Percentiles rank a stretch among this genome's conserved stretches.
Conservation (phyloP, 2,888 invertebrate species). For the Stenolophus ochropezus region DNA sequence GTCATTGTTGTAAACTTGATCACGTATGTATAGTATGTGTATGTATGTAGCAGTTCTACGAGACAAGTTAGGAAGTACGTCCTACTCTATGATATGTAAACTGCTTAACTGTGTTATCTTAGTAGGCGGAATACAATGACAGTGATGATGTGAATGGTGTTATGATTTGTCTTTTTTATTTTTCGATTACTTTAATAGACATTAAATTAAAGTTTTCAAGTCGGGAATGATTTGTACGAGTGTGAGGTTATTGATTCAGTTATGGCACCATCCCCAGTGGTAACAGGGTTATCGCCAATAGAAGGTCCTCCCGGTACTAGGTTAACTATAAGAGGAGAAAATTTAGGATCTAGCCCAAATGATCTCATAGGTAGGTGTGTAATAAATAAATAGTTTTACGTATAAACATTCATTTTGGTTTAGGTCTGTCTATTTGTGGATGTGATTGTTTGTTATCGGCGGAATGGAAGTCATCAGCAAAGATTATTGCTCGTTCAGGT, state of each 20-base stretch:
- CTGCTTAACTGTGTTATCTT: neutral
- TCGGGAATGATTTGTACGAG: slow-evolving; percentile 46
- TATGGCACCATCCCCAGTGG: slow-evolving; percentile 88
- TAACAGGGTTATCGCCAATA: slow-evolving; percentile 98
- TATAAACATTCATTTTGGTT: slow-evolving; percentile 49
- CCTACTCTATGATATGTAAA: neutral
- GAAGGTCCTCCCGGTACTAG: slow-evolving; percentile 98
- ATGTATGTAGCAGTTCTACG: neutral
- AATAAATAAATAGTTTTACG: slow-evolving; percentile 29
- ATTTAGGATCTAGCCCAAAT: slow-evolving; percentile 88
- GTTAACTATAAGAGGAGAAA: slow-evolving; percentile 96
- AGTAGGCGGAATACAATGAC: slow-evolving; percentile 27
- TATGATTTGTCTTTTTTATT: slow-evolving; percentile 19
- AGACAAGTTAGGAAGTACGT: slow-evolving; percentile 25
- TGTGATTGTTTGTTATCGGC: slow-evolving; percentile 95
- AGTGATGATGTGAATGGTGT: slow-evolving; percentile 36
- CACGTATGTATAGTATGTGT: no score
- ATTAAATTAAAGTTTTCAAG: slow-evolving; percentile 31
- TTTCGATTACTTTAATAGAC: slow-evolving; percentile 24
- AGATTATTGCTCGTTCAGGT: slow-evolving; percentile 96
- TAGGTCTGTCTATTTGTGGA: slow-evolving; percentile 95
- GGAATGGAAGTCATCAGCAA: slow-evolving; percentile 98
- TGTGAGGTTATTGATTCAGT: slow-evolving; percentile 52
- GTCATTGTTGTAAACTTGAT: no score
- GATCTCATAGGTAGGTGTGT: slow-evolving; percentile 86